Percentiles rank a stretch among this genome's conserved stretches.
phyloP scores from a whole-genome alignment of 30 jellyfish, hydroid and myxozoan genomes.

The Rhopilema esculentum region DNA sequence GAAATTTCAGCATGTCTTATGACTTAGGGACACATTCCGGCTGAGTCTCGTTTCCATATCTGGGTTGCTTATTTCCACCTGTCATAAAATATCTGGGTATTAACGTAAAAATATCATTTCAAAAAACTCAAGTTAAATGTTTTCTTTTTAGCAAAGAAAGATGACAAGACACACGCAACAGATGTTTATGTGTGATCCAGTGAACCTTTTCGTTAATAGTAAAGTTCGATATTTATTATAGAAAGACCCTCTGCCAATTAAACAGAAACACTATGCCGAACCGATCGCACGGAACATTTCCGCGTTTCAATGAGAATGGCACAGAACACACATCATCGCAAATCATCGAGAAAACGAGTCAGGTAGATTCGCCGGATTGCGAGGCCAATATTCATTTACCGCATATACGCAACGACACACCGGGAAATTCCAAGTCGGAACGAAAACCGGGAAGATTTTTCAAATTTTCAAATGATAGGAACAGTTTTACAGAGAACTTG shows the following conservation, averaged over 20 bases:
- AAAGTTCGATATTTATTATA: neutral
- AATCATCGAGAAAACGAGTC: neutral
- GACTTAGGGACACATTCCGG: too few species aligned
- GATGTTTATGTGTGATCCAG: too few species aligned
- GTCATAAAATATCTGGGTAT: too few species aligned
- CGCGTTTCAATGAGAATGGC: constrained; percentile 18
- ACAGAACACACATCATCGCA: constrained; percentile 39
- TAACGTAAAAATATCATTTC: too few species aligned
- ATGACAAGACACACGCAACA: too few species aligned
- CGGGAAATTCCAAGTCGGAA: constrained; percentile 29
- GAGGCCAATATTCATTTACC: constrained; percentile 50
- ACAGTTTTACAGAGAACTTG: constrained; percentile 67
- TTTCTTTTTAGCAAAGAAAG: too few species aligned
- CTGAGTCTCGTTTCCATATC: too few species aligned
- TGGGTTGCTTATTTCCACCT: too few species aligned
- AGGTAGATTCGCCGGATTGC: neutral
- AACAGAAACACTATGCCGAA: constrained; percentile 22
- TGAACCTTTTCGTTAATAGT: neutral
- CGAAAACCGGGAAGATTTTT: constrained; percentile 40
- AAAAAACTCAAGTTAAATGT: too few species aligned
- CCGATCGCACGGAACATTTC: constrained; percentile 22
- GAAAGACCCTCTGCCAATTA: neutral
- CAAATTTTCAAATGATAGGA: constrained; percentile 47
- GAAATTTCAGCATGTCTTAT: too few species aligned
- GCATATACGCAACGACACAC: constrained; percentile 49